Percentiles rank a stretch among this genome's conserved stretches.
phyloP scores from a whole-genome alignment of 2,797 vertebrate species.

The Phalanger gymnotis region DNA sequence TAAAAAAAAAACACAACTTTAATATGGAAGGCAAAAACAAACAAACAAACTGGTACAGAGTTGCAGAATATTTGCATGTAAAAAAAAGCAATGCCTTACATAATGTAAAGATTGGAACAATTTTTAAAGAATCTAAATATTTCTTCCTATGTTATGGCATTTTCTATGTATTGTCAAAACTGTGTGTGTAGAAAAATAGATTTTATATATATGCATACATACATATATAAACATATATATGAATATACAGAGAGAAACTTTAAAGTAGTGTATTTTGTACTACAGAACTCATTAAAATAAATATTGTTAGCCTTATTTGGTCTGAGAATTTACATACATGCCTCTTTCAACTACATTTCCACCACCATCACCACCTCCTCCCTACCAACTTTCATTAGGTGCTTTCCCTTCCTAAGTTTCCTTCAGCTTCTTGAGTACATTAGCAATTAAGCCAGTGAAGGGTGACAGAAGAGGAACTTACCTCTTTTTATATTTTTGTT shows the following conservation, averaged over 20 bases:
- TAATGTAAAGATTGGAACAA: too few species aligned
- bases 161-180: too few species aligned
- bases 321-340: background rate
- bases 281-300: background rate
- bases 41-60: background rate
- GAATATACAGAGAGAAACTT: too few species aligned
- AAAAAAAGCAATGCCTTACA: background rate
- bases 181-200: too few species aligned
- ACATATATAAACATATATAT: too few species aligned
- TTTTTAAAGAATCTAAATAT: too few species aligned
- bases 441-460: background rate
- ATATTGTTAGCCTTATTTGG: background rate
- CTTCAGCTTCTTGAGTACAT: background rate
- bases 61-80: background rate
- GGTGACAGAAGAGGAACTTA: background rate
- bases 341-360: too few species aligned
- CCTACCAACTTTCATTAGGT: background rate
- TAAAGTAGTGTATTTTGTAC: too few species aligned
- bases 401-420: too few species aligned
- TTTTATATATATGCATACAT: too few species aligned
- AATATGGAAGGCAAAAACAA: background rate
- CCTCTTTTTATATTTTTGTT: background rate
- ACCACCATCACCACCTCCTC: background rate
- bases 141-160: too few species aligned
- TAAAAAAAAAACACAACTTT: background rate